Evolutionary conservation across 2,113 vertebrate species (phyloP).

Genomic region (Grantiella picta): DNA sequence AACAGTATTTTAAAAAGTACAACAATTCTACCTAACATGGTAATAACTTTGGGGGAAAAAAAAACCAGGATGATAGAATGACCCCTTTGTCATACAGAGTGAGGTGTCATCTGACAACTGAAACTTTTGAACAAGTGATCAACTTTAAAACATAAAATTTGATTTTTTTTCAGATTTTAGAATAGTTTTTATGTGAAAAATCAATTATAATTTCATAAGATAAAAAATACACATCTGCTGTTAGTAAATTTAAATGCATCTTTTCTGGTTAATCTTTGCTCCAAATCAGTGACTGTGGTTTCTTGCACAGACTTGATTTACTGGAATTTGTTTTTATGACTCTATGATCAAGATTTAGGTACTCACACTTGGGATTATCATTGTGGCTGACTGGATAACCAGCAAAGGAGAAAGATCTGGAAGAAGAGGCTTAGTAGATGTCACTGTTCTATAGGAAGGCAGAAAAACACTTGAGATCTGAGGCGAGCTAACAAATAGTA

Average conservation of each 20-base stretch:
- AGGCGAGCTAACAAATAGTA: neutral
- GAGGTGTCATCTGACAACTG: neutral
- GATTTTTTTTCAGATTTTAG: neutral
- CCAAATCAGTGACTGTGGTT: neutral
- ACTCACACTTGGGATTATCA: neutral
- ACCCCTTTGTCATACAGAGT: neutral
- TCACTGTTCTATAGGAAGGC: neutral
- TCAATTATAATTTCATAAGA: neutral
- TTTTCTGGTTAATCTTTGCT: neutral
- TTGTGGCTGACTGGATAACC: neutral
- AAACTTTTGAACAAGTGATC: neutral
- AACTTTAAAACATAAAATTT: neutral
- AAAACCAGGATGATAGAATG: neutral
- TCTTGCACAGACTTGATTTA: neutral
- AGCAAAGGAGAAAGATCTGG: neutral
- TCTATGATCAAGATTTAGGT: neutral
- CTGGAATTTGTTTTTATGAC: neutral
- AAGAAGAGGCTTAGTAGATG: neutral
- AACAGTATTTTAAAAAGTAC: neutral
- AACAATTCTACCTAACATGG: accelerated
- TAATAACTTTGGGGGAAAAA: neutral
- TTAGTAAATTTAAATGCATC: neutral
- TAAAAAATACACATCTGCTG: neutral
- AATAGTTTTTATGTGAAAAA: neutral
- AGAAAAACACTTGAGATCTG: neutral